Percentiles rank a stretch among this genome's conserved stretches.
Evolutionary conservation across 1,140 invertebrate genomes (phyloP).

Genomic region (Drosophila sturtevanti): DNA sequence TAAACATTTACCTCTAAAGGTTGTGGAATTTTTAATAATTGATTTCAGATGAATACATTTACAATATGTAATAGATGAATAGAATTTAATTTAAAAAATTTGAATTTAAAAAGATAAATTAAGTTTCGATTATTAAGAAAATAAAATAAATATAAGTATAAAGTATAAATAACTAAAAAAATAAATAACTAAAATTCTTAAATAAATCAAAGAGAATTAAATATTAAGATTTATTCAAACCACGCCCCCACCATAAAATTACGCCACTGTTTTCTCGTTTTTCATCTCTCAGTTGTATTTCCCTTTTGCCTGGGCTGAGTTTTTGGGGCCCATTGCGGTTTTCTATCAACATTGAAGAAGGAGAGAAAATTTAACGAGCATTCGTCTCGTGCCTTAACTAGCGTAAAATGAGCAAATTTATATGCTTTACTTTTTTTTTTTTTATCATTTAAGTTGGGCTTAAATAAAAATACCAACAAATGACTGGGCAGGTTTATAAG

Average conservation of each 20-base stretch:
- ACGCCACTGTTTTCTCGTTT: neutral
- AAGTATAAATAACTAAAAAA: too few species aligned
- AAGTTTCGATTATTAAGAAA: too few species aligned
- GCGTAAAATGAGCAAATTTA: constrained; percentile 62
- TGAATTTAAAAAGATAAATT: too few species aligned
- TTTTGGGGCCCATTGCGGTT: constrained; percentile 32
- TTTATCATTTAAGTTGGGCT: constrained; percentile 50
- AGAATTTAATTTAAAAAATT: too few species aligned
- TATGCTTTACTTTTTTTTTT: constrained; percentile 49
- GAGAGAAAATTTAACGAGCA: constrained; percentile 39
- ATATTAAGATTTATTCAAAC: too few species aligned
- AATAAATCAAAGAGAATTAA: too few species aligned
- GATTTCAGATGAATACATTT: too few species aligned
- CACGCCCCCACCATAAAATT: neutral
- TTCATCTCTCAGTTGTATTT: neutral
- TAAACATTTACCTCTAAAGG: too few species aligned
- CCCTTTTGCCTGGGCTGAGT: constrained; percentile 1
- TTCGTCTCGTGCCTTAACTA: constrained; percentile 38
- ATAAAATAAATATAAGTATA: too few species aligned
- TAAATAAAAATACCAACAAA: constrained; percentile 19
- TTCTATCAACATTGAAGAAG: constrained; percentile 2
- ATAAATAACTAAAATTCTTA: too few species aligned
- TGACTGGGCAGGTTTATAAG: constrained; percentile 18
- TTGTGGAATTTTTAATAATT: too few species aligned
- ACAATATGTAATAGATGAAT: too few species aligned